phyloP scores from a whole-genome alignment of 2,888 invertebrate genomes.

The Agonopterix arenella region DNA sequence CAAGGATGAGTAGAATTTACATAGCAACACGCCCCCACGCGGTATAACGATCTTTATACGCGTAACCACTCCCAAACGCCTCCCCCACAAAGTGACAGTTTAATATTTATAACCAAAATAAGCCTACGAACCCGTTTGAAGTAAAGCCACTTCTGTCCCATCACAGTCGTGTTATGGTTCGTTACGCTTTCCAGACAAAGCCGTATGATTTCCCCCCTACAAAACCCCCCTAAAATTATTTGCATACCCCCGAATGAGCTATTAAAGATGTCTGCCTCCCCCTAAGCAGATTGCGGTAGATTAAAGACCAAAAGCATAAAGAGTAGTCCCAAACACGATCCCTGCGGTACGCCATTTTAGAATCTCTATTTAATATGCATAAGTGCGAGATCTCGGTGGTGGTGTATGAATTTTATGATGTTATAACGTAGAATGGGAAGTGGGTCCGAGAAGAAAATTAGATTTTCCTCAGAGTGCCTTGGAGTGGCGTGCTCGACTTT shows the following conservation, averaged over 20 bases:
- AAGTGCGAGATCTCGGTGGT: slow-evolving; percentile 57
- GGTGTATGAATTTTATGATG: slow-evolving; percentile 58
- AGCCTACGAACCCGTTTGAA: slow-evolving; percentile 60
- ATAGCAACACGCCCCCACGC: slow-evolving; percentile 29
- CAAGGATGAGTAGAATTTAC: slow-evolving; percentile 13
- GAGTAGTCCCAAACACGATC: slow-evolving; percentile 35
- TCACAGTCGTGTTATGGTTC: slow-evolving; percentile 70
- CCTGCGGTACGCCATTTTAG: slow-evolving; percentile 50
- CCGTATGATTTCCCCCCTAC: slow-evolving; percentile 57
- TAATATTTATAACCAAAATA: slow-evolving; percentile 68
- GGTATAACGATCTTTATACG: slow-evolving; percentile 47
- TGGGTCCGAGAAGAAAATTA: slow-evolving; percentile 68
- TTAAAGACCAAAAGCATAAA: slow-evolving; percentile 73
- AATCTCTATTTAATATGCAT: slow-evolving; percentile 51
- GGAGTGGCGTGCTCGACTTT: slow-evolving; percentile 60
- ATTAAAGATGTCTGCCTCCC: slow-evolving; percentile 70
- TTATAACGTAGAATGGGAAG: slow-evolving; percentile 45
- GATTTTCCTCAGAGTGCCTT: slow-evolving; percentile 64
- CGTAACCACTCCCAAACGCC: slow-evolving; percentile 48
- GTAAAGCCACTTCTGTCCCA: slow-evolving; percentile 64
- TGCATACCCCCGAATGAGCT: slow-evolving; percentile 75
- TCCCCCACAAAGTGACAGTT: slow-evolving; percentile 39
- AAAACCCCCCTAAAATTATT: slow-evolving; percentile 67
- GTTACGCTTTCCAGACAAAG: slow-evolving; percentile 72
- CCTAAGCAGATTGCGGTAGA: slow-evolving; percentile 75